A percentile compares a stretch with the other conserved stretches of the same genome.
These are phyloP conservation scores for Fabriciana adippe DNA, from an alignment of 2,888 invertebrate species.

Conservation along the genomic window DNA sequence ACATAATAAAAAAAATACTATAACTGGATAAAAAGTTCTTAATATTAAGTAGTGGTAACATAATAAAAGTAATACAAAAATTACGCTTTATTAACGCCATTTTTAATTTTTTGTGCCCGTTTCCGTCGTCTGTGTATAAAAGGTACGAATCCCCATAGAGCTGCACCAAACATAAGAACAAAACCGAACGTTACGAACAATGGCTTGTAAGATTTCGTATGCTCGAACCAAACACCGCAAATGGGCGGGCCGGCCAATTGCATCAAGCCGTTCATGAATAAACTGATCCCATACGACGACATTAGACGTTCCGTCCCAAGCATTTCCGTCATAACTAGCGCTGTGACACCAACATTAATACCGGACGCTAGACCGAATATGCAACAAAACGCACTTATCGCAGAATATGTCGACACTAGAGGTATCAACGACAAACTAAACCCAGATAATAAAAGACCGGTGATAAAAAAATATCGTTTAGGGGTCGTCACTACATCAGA, in stretches of 20 bases:
- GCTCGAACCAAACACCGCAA: conserved; percentile 88
- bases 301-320: conserved; percentile 91
- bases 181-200: conserved; percentile 89
- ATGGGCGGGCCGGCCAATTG: conserved; percentile 92
- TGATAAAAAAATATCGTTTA: conserved; percentile 91
- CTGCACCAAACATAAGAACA: conserved; percentile 86
- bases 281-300: conserved; percentile 92
- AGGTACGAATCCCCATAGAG: conserved; percentile 89
- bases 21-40: conserved; percentile 1
- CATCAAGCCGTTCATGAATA: conserved; percentile 91
- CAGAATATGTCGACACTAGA: conserved; percentile 83
- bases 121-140: conserved; percentile 80
- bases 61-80: neutral
- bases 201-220: conserved; percentile 85
- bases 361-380: conserved; percentile 92
- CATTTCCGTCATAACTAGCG: conserved; percentile 94
- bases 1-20: neutral
- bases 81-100: conserved; percentile 33
- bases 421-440: conserved; percentile 88
- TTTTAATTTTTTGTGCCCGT: conserved; percentile 44
- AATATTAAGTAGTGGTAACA: conserved; percentile 1
- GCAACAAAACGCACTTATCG: conserved; percentile 87
- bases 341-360: conserved; percentile 92
- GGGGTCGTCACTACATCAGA: conserved; percentile 90
- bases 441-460: conserved; percentile 89